Conservation (phyloP, 35 echinoderm and acorn worm genomes). For the Stichopus chloronotus region DNA sequence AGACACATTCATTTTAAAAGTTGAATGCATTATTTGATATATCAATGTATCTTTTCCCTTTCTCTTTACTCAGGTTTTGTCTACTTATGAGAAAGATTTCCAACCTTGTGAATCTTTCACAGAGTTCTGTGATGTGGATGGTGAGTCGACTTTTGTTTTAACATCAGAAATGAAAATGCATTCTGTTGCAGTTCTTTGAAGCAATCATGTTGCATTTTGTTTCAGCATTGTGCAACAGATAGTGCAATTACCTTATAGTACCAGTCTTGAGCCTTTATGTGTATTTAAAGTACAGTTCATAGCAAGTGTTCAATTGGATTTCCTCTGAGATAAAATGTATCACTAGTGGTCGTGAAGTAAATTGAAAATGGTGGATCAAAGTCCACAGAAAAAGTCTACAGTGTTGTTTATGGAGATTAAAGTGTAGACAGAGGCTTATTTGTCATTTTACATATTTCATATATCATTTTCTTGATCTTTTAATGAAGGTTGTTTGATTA, state of each 20-base stretch:
- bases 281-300: no score
- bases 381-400: no score
- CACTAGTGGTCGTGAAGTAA: no score
- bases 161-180: not conserved
- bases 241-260: not conserved
- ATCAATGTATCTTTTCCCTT: not conserved
- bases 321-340: no score
- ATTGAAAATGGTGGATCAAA: no score
- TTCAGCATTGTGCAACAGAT: not conserved
- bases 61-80: slow-evolving; percentile 61
- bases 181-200: no score
- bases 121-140: slow-evolving; percentile 96
- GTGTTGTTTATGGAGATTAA: no score
- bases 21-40: not conserved
- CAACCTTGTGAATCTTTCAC: slow-evolving; percentile 92
- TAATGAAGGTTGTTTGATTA: no score
- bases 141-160: slow-evolving; percentile 59
- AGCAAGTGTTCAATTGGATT: no score
- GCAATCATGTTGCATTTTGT: not conserved
- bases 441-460: no score
- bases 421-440: no score
- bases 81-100: slow-evolving; percentile 78
- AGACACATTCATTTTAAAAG: not conserved
- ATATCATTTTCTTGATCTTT: no score
- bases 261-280: not conserved